phyloP scores from a whole-genome alignment of 2,113 vertebrate genomes.

The Zosterops pallidus region DNA sequence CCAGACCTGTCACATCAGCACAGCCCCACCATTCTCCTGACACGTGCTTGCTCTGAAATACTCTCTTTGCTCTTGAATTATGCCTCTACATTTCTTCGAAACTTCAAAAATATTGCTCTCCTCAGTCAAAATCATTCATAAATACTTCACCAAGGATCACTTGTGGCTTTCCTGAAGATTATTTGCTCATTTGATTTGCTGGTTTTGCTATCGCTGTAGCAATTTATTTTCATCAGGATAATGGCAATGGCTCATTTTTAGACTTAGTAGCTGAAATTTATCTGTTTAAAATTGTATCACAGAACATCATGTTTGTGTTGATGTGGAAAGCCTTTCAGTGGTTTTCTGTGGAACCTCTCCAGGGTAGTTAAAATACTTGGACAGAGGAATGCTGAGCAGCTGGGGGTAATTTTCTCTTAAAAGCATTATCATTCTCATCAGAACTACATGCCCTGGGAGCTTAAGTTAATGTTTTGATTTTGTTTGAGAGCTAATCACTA shows the following conservation, averaged over 20 bases:
- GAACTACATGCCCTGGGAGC: background rate
- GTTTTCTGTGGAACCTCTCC: background rate
- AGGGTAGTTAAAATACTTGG: background rate
- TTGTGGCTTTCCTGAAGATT: background rate
- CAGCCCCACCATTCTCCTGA: background rate
- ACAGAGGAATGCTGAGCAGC: background rate
- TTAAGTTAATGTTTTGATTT: background rate
- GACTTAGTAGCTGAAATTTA: background rate
- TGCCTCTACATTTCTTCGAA: background rate
- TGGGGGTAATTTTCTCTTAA: background rate
- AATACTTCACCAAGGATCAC: conserved; percentile 13
- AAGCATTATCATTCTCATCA: background rate
- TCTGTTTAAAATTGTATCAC: background rate
- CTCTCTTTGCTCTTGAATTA: background rate
- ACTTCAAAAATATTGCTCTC: background rate
- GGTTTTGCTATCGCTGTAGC: background rate
- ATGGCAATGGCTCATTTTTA: background rate
- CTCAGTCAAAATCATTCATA: conserved; percentile 24
- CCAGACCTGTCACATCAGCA: background rate
- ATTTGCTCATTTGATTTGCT: conserved; percentile 26
- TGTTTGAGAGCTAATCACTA: background rate
- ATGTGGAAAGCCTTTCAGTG: background rate
- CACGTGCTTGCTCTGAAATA: background rate
- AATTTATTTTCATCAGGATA: background rate
- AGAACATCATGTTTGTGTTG: background rate